Conservation (phyloP, 1,140 invertebrate genomes). For the Drosophila triauraria region DNA sequence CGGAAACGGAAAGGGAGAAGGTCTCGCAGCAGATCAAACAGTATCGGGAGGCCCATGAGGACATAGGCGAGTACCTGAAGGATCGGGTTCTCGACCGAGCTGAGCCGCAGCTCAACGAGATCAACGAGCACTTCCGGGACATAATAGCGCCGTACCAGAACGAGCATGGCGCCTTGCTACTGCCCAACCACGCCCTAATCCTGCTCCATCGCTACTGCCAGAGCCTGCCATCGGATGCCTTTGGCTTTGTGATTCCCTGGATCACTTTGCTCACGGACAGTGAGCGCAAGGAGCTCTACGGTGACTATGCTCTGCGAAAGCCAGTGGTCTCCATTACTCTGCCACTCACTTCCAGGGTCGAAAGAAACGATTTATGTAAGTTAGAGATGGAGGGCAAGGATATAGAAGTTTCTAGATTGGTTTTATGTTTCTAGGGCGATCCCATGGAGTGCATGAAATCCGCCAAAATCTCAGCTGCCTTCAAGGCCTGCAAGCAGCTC, state of each 20-base stretch:
- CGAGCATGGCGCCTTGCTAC: slow-evolving; percentile 51
- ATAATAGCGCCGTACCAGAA: slow-evolving; percentile 50
- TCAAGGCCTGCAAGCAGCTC: slow-evolving; percentile 90
- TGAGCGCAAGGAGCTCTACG: background rate
- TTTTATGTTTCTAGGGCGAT: slow-evolving; percentile 86
- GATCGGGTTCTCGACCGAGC: slow-evolving; percentile 86
- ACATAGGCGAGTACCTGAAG: slow-evolving; percentile 86
- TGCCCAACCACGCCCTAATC: slow-evolving; percentile 54
- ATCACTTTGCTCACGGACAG: slow-evolving; percentile 16
- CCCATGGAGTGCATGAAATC: slow-evolving; percentile 86
- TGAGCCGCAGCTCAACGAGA: slow-evolving; percentile 86
- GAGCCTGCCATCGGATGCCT: slow-evolving; percentile 92
- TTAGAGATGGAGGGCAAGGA: background rate
- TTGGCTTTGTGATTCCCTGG: slow-evolving; percentile 86
- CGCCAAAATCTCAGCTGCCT: slow-evolving; percentile 93
- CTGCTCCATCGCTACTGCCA: slow-evolving; percentile 93
- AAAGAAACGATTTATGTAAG: slow-evolving; percentile 53
- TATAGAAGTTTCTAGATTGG: background rate
- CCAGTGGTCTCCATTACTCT: slow-evolving; percentile 85
- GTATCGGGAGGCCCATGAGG: slow-evolving; percentile 84
- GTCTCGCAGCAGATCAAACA: slow-evolving; percentile 69
- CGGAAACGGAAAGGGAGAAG: slow-evolving; percentile 46
- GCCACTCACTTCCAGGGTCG: slow-evolving; percentile 90
- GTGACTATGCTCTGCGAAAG: slow-evolving; percentile 37
- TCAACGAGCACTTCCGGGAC: slow-evolving; percentile 85